Conservation (phyloP, 2,113 vertebrate genomes). For the Pomatostomus ruficeps region DNA sequence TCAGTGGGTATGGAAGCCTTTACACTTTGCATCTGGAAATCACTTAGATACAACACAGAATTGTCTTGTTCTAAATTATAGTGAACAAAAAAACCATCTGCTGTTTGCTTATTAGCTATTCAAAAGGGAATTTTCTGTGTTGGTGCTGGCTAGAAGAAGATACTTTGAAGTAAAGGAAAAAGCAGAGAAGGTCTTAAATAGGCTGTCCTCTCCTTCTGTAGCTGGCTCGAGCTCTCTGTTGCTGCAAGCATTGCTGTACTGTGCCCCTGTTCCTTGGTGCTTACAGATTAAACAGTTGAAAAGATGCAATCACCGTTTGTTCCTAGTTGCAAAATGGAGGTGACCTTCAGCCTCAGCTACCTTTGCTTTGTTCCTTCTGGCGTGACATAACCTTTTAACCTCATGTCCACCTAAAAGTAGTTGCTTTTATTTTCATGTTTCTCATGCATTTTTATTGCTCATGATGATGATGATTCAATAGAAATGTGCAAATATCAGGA, state of each 20-base stretch:
- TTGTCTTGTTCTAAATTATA: background rate
- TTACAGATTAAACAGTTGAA: conserved; percentile 1
- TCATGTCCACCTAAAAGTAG: background rate
- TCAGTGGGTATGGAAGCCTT: background rate
- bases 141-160: background rate
- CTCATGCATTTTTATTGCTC: background rate
- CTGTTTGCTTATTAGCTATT: background rate
- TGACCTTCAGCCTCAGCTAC: background rate
- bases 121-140: background rate
- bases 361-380: background rate
- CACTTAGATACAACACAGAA: background rate
- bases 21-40: background rate
- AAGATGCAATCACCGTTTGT: background rate
- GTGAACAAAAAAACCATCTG: background rate
- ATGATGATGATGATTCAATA: background rate
- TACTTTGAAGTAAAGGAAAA: background rate
- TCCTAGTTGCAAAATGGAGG: background rate
- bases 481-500: background rate
- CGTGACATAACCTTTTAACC: background rate
- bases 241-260: background rate
- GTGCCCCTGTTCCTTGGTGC: background rate
- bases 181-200: background rate
- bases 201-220: background rate
- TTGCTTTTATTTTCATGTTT: background rate
- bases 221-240: background rate